Percentiles rank a stretch among this genome's conserved stretches.
Conservation (phyloP, 2,113 vertebrate genomes). For the Pedionomus torquatus region DNA sequence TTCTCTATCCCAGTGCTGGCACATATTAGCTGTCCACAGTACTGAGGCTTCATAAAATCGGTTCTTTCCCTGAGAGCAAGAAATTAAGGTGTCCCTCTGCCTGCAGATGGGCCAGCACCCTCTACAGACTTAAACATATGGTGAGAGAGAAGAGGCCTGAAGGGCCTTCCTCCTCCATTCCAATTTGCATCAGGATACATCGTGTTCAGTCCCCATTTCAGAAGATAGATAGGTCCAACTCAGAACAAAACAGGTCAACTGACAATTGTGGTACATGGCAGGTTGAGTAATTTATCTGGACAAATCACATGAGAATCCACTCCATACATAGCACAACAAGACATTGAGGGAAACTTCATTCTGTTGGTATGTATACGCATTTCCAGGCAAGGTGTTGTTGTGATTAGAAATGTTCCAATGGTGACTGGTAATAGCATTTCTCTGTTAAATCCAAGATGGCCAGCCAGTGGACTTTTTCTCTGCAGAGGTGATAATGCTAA, state of each 20-base stretch:
- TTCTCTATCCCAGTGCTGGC: background rate
- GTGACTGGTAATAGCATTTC: background rate
- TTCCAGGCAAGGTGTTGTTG: background rate
- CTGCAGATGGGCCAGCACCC: background rate
- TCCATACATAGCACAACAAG: background rate
- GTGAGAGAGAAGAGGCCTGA: background rate
- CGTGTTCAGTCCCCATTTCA: background rate
- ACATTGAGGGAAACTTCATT: background rate
- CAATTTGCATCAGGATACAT: background rate
- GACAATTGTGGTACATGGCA: background rate
- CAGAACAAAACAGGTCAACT: background rate
- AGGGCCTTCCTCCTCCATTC: background rate
- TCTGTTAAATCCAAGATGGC: background rate
- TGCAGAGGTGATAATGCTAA: background rate
- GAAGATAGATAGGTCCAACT: background rate
- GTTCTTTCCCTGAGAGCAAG: background rate
- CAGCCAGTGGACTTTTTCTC: background rate
- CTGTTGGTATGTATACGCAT: background rate
- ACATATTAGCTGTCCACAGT: background rate
- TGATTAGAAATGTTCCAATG: background rate
- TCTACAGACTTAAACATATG: background rate
- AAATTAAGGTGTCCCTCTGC: background rate
- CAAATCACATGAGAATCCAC: background rate
- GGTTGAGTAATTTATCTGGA: background rate
- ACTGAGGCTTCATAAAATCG: background rate